Evolutionary conservation across 2,797 vertebrate species (phyloP).

Genomic region (Phylloscopus collybita): DNA sequence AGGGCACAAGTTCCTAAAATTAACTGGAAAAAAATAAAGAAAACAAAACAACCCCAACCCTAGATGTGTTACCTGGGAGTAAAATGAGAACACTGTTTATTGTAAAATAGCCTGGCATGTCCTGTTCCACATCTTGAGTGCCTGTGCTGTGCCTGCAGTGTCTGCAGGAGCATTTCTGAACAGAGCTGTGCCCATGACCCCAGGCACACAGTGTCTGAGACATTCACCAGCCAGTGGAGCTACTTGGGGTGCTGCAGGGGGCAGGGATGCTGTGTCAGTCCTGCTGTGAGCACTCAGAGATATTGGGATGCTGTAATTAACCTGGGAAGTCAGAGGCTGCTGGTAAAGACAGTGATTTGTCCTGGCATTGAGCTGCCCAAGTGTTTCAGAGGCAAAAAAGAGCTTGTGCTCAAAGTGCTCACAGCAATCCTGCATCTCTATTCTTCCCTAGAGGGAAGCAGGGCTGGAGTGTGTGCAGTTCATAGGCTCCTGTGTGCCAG

Average conservation of each 20-base stretch:
- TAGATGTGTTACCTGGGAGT: not conserved
- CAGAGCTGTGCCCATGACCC: accelerated
- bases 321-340: not conserved
- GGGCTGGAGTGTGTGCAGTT: not conserved
- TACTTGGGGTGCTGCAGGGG: not conserved
- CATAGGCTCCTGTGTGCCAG: not conserved
- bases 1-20: not conserved
- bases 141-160: not conserved
- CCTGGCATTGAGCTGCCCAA: not conserved
- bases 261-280: not conserved
- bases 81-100: not conserved
- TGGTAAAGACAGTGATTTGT: too few species aligned
- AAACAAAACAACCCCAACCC: not conserved
- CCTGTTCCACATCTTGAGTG: accelerated
- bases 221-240: not conserved
- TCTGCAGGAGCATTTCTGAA: not conserved
- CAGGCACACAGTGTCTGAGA: too few species aligned
- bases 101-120: not conserved
- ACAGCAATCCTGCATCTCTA: accelerated
- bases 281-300: accelerated
- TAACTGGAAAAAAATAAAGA: too few species aligned
- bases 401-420: accelerated
- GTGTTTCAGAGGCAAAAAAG: not conserved
- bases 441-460: not conserved
- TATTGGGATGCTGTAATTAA: not conserved